These are phyloP conservation scores for Colossoma macropomum DNA, from an alignment of 2,113 vertebrate genomes.

Conservation along the genomic window DNA sequence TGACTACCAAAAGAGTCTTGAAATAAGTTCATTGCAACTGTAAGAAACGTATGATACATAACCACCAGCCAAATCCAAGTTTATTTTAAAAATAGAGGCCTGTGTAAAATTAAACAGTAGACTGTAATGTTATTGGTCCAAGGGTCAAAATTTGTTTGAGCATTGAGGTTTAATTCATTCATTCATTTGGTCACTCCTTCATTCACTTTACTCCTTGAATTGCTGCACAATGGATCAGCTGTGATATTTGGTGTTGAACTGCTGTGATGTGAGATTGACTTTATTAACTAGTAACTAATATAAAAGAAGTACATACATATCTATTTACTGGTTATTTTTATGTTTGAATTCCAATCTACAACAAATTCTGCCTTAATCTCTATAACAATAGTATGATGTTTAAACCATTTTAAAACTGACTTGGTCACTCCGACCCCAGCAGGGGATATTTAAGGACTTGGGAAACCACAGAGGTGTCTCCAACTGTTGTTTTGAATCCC, in stretches of 20 bases:
- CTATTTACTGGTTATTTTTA: too few species aligned
- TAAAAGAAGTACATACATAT: too few species aligned
- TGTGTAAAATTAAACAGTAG: background rate
- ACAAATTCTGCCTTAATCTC: background rate
- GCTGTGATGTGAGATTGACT: background rate
- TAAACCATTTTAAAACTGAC: background rate
- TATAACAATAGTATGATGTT: background rate
- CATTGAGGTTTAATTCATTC: background rate
- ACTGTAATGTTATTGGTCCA: too few species aligned
- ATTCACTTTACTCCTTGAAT: background rate
- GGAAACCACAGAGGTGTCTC: constrained; percentile 21
- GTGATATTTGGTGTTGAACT: background rate
- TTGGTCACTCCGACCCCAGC: background rate
- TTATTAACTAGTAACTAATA: too few species aligned
- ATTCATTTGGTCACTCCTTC: background rate
- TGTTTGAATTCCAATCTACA: background rate
- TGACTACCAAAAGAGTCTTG: too few species aligned
- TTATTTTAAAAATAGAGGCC: background rate
- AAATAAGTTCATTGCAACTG: background rate
- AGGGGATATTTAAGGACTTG: constrained; percentile 27
- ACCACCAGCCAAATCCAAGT: background rate
- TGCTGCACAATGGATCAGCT: background rate
- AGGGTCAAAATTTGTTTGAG: too few species aligned
- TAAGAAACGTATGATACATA: background rate
- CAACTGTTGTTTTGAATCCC: constrained; percentile 47